Conservation (phyloP, 1,140 invertebrate species). For the Philotrypesis tridentata region DNA sequence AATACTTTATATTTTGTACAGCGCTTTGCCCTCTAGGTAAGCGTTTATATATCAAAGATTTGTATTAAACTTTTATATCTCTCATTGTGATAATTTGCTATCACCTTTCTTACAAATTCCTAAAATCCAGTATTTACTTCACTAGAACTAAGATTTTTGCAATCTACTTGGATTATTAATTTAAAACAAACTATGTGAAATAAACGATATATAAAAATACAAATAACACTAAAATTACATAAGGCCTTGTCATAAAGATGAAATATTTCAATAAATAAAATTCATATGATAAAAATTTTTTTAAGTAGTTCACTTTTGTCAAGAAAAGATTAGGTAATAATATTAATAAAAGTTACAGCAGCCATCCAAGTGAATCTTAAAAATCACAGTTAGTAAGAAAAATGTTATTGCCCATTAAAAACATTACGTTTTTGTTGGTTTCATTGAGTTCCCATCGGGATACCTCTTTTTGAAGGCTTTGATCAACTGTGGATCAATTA, state of each 20-base stretch:
- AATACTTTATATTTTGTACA: slow-evolving; percentile 51
- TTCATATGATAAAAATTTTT: not conserved
- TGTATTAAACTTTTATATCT: slow-evolving; percentile 51
- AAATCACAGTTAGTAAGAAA: not conserved
- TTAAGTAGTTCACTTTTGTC: not conserved
- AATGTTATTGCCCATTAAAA: not conserved
- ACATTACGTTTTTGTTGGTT: slow-evolving; percentile 66
- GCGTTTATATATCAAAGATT: slow-evolving; percentile 45
- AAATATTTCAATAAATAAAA: not conserved
- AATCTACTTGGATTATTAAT: slow-evolving; percentile 7
- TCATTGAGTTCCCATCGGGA: slow-evolving; percentile 94
- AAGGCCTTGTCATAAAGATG: not conserved
- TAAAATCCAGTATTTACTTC: not conserved
- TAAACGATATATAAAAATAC: not conserved
- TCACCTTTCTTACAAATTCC: not conserved
- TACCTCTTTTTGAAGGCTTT: slow-evolving; percentile 92
- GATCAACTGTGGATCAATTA: slow-evolving; percentile 94
- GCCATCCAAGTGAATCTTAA: not conserved
- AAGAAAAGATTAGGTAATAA: not conserved
- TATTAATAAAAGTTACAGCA: not conserved
- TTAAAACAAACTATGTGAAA: not conserved
- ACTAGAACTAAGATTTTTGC: not conserved
- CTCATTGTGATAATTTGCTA: not conserved
- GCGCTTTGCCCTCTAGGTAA: slow-evolving; percentile 29
- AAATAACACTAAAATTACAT: not conserved